Evolutionary conservation across 2,888 invertebrate genomes (phyloP), one percentile per base, ranked within the genome.

Genomic region (Meteorus cinctellus): DNA sequence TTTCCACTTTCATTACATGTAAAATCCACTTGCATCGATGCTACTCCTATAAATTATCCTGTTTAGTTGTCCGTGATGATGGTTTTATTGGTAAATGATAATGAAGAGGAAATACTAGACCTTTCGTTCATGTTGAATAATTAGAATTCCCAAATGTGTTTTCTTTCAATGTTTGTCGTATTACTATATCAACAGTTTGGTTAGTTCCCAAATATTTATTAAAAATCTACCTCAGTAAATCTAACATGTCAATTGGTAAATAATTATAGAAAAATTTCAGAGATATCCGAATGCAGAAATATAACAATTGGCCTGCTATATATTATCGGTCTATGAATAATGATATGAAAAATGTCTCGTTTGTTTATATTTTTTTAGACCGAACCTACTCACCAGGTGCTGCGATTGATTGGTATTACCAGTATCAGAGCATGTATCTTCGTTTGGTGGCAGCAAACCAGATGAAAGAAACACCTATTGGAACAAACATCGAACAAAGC

Each of bases 361-460:
- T 68, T 68, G 60, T 79, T 34, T 74, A 19, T 72, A 71, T 72
- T 78, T 84, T 87, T 85, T 81, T 83, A 86, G 86, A 85, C 27
- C 77, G 78, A 71, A 81, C 81, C 67, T 81, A 81, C 77, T 82
- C 85, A 67, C 78, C 85, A 75, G 82, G 80, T 70, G 75, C 79
- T 8, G 81, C 84, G 34, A 84, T 86, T 78, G 85, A 85, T 59
- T 84, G 85, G 80, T 86, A 86, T 78, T 88, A 87, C 77, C 85
- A 84, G 41, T 86, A 86, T 68, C 86, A 85, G 75, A 82, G 82
- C 6, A 77, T 85, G 76, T 86, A 86, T 67, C 84, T 85, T 24
- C 84, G 83, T 34, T 78, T 86, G 75, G 78, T 87, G 75, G 84
- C 86, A 59, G 83, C 85, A 71, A 83, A 84, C 36, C 83, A 84